Conservation (phyloP, 2,888 invertebrate species). For the Orthosia incerta region DNA sequence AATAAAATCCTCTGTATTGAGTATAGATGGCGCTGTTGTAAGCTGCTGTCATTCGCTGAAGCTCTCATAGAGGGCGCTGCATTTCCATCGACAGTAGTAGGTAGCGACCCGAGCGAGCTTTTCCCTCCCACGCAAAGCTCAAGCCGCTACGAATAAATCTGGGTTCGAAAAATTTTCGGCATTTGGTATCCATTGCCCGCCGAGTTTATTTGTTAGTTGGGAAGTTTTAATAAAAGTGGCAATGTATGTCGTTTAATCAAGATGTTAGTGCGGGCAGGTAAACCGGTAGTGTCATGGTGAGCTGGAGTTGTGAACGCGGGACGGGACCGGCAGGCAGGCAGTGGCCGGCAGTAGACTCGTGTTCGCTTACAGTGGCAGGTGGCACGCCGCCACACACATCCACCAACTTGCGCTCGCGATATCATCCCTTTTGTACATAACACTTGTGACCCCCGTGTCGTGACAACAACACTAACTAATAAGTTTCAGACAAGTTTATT, state of each 20-base stretch:
- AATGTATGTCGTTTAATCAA: conserved; percentile 57
- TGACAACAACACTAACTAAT: conserved; percentile 68
- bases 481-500: conserved; percentile 68
- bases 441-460: conserved; percentile 78
- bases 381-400: conserved; percentile 77
- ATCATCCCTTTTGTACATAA: conserved; percentile 84
- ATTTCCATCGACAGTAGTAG: conserved; percentile 31
- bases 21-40: conserved; percentile 72
- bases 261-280: conserved; percentile 20
- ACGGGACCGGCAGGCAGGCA: conserved; percentile 80
- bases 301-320: conserved; percentile 81
- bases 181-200: conserved; percentile 70
- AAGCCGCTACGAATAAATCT: conserved; percentile 14
- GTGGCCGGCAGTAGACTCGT: conserved; percentile 85
- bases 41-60: conserved; percentile 25
- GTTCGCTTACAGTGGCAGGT: conserved; percentile 86
- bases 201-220: neutral
- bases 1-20: neutral
- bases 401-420: conserved; percentile 85
- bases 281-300: conserved; percentile 69
- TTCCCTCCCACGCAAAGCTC: conserved; percentile 68
- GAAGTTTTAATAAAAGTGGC: conserved; percentile 18
- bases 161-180: conserved; percentile 3
- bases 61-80: conserved; percentile 67
- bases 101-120: conserved; percentile 69